These are phyloP conservation scores for Osmoderma eremita DNA, from an alignment of 2,888 invertebrate genomes.

Conservation along the genomic window DNA sequence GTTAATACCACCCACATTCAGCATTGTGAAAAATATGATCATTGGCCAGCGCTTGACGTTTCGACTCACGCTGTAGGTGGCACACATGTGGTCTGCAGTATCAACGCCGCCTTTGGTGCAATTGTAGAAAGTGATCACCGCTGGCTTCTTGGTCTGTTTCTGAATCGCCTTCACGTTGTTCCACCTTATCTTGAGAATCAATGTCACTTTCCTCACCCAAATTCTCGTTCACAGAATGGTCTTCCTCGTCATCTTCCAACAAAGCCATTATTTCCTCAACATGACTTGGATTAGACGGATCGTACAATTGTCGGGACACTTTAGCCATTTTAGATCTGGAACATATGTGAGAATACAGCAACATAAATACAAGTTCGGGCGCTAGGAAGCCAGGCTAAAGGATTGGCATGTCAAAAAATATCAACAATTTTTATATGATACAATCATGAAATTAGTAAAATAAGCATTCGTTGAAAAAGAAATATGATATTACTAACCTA, in stretches of 20 bases:
- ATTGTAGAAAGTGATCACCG: constrained; percentile 10
- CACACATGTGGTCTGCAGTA: constrained; percentile 3
- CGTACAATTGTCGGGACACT: background rate
- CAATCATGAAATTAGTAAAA: constrained; percentile 1
- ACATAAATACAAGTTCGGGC: constrained; percentile 12
- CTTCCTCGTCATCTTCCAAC: background rate
- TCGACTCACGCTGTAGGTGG: background rate
- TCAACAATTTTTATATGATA: background rate
- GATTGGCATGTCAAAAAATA: background rate
- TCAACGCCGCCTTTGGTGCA: constrained; percentile 11
- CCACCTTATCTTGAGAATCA: constrained; percentile 3
- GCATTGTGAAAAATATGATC: constrained; percentile 6
- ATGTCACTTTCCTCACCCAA: constrained; percentile 1
- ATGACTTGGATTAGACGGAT: constrained; percentile 1
- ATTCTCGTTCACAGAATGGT: constrained; percentile 2
- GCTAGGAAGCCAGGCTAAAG: background rate
- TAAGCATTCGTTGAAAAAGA: background rate
- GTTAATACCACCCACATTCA: background rate
- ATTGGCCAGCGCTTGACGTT: constrained; percentile 8
- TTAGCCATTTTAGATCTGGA: constrained; percentile 1
- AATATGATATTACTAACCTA: constrained; percentile 8
- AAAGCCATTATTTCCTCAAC: constrained; percentile 7
- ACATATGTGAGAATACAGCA: background rate
- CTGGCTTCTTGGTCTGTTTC: constrained; percentile 14
- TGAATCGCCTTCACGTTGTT: constrained; percentile 45